phyloP scores from a whole-genome alignment of 1,140 invertebrate genomes.

The Plectus sambesii region DNA sequence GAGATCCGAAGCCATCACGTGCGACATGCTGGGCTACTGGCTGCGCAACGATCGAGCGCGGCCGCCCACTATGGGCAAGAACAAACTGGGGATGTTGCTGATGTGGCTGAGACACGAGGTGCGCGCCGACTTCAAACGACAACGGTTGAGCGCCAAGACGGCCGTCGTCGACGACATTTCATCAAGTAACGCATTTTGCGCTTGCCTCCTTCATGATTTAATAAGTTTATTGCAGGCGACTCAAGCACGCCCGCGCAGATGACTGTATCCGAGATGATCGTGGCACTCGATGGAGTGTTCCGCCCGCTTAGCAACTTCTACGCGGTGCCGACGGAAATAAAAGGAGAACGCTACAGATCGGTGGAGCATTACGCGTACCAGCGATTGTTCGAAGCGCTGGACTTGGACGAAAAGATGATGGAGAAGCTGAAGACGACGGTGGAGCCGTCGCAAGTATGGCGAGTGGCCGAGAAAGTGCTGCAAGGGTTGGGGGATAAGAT shows the following conservation, averaged over 20 bases:
- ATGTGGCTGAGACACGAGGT: slow-evolving; percentile 42
- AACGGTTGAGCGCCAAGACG: slow-evolving; percentile 21
- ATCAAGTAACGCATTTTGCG: no score
- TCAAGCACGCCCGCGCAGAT: slow-evolving; percentile 25
- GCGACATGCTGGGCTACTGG: slow-evolving; percentile 33
- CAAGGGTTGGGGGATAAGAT: slow-evolving; percentile 30
- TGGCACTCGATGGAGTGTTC: slow-evolving; percentile 34
- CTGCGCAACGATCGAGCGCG: slow-evolving; percentile 32
- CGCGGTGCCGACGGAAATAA: slow-evolving; percentile 34
- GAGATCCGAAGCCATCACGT: slow-evolving; percentile 24
- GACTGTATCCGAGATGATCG: slow-evolving; percentile 31
- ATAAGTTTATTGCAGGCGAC: slow-evolving; percentile 30
- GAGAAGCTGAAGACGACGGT: slow-evolving; percentile 42
- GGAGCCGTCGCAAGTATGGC: slow-evolving; percentile 28
- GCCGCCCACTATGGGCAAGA: slow-evolving; percentile 33
- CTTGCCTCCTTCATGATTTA: no score
- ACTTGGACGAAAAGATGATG: slow-evolving; percentile 32
- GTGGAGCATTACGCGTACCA: slow-evolving; percentile 45
- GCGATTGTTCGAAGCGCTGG: slow-evolving; percentile 38
- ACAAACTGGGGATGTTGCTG: slow-evolving; percentile 35
- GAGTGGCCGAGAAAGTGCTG: slow-evolving; percentile 31
- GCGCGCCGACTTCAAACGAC: slow-evolving; percentile 24
- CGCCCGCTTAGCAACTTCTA: slow-evolving; percentile 42
- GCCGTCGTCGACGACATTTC: slow-evolving; percentile 24
- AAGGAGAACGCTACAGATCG: slow-evolving; percentile 30